Evolutionary conservation across 2,888 invertebrate species (phyloP).

Genomic region (Harmothoe impar): DNA sequence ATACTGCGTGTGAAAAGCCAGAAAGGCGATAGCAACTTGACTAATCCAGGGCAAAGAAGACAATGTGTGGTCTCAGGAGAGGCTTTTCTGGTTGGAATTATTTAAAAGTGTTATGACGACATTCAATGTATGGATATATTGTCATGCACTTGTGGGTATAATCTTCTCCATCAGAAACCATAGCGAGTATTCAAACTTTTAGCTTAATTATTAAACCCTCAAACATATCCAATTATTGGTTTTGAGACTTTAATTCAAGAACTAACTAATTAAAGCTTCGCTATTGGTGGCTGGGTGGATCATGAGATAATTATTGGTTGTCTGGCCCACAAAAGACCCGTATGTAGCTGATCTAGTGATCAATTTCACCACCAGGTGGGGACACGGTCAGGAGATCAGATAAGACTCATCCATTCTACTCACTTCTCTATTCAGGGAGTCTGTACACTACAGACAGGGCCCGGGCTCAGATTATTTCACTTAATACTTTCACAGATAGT

Average conservation of each 20-base stretch:
- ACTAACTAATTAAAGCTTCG: background rate
- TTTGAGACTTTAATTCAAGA: background rate
- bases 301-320: constrained; percentile 14
- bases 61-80: no score
- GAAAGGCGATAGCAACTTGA: background rate
- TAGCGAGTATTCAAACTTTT: no score
- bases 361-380: background rate
- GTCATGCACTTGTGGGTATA: no score
- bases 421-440: background rate
- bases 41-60: background rate
- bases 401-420: background rate
- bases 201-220: no score
- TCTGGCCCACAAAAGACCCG: constrained; percentile 6
- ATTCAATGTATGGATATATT: background rate
- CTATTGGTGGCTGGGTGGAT: background rate
- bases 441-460: background rate
- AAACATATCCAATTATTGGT: background rate
- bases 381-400: background rate
- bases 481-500: no score
- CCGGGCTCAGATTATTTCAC: background rate
- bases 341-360: constrained; percentile 17
- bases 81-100: no score
- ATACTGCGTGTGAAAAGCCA: background rate
- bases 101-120: no score
- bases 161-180: no score